These are phyloP conservation scores for Esox lucius DNA, from an alignment of 2,797 vertebrate species.

Conservation along the genomic window DNA sequence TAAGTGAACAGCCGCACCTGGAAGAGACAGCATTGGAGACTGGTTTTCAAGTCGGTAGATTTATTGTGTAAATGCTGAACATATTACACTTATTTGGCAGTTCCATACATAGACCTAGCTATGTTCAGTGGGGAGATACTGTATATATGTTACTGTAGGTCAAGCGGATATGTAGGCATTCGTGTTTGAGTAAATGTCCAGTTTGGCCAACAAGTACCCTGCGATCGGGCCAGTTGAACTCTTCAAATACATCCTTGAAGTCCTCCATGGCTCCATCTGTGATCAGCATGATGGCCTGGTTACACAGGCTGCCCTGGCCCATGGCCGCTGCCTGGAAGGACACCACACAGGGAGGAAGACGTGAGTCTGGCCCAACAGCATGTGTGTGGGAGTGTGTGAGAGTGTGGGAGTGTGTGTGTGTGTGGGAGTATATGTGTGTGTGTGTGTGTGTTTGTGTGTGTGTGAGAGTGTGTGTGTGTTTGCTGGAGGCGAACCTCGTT, in stretches of 20 bases:
- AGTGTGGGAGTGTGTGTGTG: conserved; percentile 15
- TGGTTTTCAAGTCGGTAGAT: neutral
- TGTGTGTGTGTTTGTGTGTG: conserved; percentile 10
- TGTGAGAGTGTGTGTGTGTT: neutral
- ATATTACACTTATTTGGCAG: neutral
- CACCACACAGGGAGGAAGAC: conserved; percentile 26
- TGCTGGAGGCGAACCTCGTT: conserved; percentile 77
- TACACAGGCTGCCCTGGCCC: conserved; percentile 92
- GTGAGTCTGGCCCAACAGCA: neutral
- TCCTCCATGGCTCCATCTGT: conserved; percentile 96
- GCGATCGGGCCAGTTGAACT: conserved; percentile 94
- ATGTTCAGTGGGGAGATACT: neutral
- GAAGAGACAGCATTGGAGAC: neutral
- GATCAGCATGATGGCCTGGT: conserved; percentile 99
- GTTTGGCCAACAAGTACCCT: conserved; percentile 73
- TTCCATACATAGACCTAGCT: neutral
- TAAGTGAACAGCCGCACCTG: conserved; percentile 97
- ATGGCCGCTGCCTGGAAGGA: conserved; percentile 79
- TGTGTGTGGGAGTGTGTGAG: neutral
- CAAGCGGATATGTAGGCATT: neutral
- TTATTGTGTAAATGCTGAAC: neutral
- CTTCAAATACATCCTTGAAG: conserved; percentile 88
- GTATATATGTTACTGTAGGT: neutral
- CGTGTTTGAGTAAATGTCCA: neutral
- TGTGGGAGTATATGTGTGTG: neutral